These are phyloP conservation scores for Thelaira solivaga DNA, from an alignment of 2,888 invertebrate genomes.

Conservation along the genomic window DNA sequence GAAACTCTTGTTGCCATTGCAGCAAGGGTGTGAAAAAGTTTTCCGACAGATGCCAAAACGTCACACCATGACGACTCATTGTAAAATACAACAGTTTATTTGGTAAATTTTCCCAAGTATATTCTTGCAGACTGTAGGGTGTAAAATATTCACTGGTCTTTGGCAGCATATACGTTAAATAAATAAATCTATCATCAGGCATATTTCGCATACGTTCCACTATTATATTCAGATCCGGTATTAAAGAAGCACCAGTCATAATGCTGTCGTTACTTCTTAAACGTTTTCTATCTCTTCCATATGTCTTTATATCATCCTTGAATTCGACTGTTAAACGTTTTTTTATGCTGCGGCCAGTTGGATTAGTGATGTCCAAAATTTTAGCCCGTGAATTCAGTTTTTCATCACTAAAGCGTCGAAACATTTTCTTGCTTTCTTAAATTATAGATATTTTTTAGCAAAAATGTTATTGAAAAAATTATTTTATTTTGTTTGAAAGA, in stretches of 20 bases:
- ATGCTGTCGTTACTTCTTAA: slow-evolving; percentile 2
- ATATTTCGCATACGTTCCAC: slow-evolving; percentile 78
- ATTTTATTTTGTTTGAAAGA: neutral
- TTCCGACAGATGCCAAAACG: slow-evolving; percentile 85
- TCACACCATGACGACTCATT: slow-evolving; percentile 88
- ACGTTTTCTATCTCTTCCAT: neutral
- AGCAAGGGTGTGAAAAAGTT: slow-evolving; percentile 87
- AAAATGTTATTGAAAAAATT: neutral
- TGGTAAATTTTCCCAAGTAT: slow-evolving; percentile 82
- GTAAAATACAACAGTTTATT: slow-evolving; percentile 87
- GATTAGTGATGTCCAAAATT: slow-evolving; percentile 55
- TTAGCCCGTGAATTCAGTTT: slow-evolving; percentile 44
- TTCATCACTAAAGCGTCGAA: slow-evolving; percentile 36
- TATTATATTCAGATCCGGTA: slow-evolving; percentile 72
- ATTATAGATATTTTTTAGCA: neutral
- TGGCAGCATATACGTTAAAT: slow-evolving; percentile 86
- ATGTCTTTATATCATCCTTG: neutral
- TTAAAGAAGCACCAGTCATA: slow-evolving; percentile 72
- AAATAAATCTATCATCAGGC: slow-evolving; percentile 82
- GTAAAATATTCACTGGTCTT: slow-evolving; percentile 85
- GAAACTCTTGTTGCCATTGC: slow-evolving; percentile 90
- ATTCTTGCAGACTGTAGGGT: slow-evolving; percentile 87
- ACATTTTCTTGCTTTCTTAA: slow-evolving; percentile 1
- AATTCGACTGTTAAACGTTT: neutral
- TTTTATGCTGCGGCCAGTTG: slow-evolving; percentile 50